A percentile compares a stretch with the other conserved stretches of the same genome.
Evolutionary conservation across 2,797 vertebrate species (phyloP).

Genomic region (Gorsachius magnificus): DNA sequence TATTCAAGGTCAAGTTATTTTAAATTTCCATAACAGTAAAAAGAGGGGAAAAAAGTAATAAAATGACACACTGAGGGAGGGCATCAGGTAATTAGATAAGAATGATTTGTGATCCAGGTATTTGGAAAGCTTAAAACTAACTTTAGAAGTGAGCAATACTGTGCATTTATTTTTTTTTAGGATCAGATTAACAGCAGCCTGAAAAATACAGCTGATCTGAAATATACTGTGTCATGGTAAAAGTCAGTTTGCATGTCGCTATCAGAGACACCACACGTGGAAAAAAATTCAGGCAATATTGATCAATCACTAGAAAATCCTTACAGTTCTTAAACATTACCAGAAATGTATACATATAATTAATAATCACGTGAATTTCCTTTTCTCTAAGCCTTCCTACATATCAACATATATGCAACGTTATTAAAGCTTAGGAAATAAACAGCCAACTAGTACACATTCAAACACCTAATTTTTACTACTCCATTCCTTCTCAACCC

Average conservation of each 20-base stretch:
- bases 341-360: not conserved
- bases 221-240: not conserved
- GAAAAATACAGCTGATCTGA: not conserved
- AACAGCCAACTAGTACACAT: not conserved
- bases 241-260: not conserved
- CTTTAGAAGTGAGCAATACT: constrained; percentile 7
- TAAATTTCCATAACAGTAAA: constrained; percentile 30
- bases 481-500: not conserved
- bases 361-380: not conserved
- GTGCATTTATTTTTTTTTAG: not conserved
- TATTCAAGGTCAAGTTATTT: constrained; percentile 42
- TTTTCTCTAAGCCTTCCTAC: not conserved
- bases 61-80: not conserved
- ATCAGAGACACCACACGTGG: not conserved
- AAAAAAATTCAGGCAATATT: not conserved
- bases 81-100: constrained; percentile 17
- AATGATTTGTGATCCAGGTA: not conserved
- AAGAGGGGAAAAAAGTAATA: not conserved
- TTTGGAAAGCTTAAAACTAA: not conserved
- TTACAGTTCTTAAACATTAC: not conserved
- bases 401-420: not conserved
- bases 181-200: not conserved
- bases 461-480: not conserved
- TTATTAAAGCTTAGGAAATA: not conserved
- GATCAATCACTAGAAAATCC: not conserved